Conservation (phyloP, 2,888 invertebrate species). For the Steinernema scapterisci region DNA sequence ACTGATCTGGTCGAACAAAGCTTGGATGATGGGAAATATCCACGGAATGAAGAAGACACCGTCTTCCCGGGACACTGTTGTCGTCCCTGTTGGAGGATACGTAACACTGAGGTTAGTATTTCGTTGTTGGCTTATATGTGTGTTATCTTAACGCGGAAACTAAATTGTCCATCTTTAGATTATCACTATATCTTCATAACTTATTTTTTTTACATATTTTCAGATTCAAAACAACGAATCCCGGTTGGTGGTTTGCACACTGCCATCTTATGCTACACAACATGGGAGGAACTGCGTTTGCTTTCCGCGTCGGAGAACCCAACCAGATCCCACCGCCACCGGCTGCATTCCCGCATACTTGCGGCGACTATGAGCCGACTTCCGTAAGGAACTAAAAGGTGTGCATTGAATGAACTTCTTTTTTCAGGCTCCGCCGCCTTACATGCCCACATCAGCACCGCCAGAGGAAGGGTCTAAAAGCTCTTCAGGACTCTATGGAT, state of each 20-base stretch:
- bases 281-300: conserved; percentile 66
- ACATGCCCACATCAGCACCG: no score
- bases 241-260: conserved; percentile 67
- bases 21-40: conserved; percentile 54
- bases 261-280: conserved; percentile 64
- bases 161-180: background rate
- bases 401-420: background rate
- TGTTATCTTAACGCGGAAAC: no score
- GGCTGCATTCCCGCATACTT: conserved; percentile 50
- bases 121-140: background rate
- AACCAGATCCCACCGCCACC: conserved; percentile 60
- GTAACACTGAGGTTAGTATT: conserved; percentile 56
- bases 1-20: conserved; percentile 4
- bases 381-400: conserved; percentile 2
- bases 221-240: conserved; percentile 66
- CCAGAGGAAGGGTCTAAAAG: background rate
- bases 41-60: conserved; percentile 56
- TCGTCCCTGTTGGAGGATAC: conserved; percentile 68
- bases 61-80: conserved; percentile 65
- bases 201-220: no score
- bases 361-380: conserved; percentile 56
- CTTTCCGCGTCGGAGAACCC: conserved; percentile 58
- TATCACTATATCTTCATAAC: background rate
- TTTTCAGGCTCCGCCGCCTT: background rate
- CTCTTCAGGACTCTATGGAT: background rate